Percentiles rank a stretch among this genome's conserved stretches.
Conservation (phyloP, 2,797 vertebrate species). For the Aldrovandia affinis region DNA sequence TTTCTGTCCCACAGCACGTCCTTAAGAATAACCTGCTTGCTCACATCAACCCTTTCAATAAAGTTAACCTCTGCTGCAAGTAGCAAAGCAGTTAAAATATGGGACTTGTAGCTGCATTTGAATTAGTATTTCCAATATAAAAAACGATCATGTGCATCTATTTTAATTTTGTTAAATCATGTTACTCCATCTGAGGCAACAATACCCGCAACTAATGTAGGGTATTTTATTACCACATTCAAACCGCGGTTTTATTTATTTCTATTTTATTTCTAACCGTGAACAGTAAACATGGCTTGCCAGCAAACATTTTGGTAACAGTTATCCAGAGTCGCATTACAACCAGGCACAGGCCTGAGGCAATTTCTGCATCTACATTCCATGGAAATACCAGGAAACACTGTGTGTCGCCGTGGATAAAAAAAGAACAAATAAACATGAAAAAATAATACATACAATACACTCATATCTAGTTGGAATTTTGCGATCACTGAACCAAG, state of each 20-base stretch:
- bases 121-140: background rate
- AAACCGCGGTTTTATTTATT: background rate
- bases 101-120: background rate
- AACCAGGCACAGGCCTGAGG: background rate
- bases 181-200: background rate
- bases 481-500: background rate
- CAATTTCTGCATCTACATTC: background rate
- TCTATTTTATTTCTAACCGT: no score
- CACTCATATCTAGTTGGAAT: background rate
- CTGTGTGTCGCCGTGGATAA: background rate
- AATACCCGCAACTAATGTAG: background rate
- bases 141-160: no score
- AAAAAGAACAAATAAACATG: background rate
- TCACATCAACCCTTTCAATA: background rate
- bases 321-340: background rate
- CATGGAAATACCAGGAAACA: background rate
- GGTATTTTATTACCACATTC: background rate
- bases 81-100: background rate
- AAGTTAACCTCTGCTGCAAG: background rate
- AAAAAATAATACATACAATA: background rate
- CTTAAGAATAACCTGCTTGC: background rate
- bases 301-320: background rate
- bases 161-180: background rate
- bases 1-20: background rate
- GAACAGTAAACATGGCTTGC: no score